Conservation (phyloP, 2,888 invertebrate genomes). For the Autographa gamma region DNA sequence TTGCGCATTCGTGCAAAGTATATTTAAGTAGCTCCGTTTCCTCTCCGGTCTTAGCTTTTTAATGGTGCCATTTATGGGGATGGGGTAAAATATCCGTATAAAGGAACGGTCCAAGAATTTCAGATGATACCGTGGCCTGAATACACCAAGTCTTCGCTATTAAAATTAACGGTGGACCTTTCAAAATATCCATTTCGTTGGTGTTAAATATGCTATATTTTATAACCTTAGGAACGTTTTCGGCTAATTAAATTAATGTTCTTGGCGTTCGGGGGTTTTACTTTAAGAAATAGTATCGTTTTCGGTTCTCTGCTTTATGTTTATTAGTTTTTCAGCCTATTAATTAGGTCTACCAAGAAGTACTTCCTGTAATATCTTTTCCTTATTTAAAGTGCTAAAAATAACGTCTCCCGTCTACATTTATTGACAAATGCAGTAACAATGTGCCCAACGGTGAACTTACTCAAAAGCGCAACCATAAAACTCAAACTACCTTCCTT, state of each 20-base stretch:
- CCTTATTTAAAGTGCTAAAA: neutral
- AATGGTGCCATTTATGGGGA: slow-evolving; percentile 82
- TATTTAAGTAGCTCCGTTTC: slow-evolving; percentile 81
- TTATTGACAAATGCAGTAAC: too few species aligned
- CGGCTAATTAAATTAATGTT: slow-evolving; percentile 47
- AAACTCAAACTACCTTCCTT: neutral
- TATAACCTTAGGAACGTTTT: slow-evolving; percentile 25
- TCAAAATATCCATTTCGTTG: slow-evolving; percentile 54
- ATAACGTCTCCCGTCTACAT: too few species aligned
- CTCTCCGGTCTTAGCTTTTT: slow-evolving; percentile 79
- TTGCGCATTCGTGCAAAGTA: slow-evolving; percentile 85
- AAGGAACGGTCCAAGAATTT: slow-evolving; percentile 75
- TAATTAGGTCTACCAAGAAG: neutral
- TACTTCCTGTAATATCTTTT: neutral
- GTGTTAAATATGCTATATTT: slow-evolving; percentile 54
- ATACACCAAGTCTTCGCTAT: slow-evolving; percentile 62
- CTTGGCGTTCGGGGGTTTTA: slow-evolving; percentile 50
- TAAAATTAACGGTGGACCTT: slow-evolving; percentile 59
- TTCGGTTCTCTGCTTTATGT: slow-evolving; percentile 4
- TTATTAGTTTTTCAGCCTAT: slow-evolving; percentile 1
- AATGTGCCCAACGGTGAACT: neutral
- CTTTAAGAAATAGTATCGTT: slow-evolving; percentile 27
- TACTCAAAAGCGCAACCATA: neutral
- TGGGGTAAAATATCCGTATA: slow-evolving; percentile 77
- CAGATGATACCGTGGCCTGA: slow-evolving; percentile 74